Percentiles rank a stretch among this genome's conserved stretches.
These are phyloP conservation scores for Drosophila rellima DNA, from an alignment of 2,888 invertebrate species.

Conservation along the genomic window DNA sequence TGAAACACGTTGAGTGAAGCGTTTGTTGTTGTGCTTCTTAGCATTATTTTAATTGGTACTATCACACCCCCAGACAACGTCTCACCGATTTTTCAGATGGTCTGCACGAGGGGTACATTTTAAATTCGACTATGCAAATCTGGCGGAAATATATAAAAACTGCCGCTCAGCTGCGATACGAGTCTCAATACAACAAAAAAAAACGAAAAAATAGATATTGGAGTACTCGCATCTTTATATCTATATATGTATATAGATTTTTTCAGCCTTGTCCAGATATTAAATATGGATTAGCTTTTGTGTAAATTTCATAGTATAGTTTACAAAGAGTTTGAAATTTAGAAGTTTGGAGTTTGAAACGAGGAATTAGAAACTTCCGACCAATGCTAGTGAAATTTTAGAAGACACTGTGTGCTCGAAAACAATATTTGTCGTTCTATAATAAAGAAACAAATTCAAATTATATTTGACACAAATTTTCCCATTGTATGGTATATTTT, in stretches of 20 bases:
- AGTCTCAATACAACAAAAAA: not conserved
- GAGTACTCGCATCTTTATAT: slow-evolving; percentile 1
- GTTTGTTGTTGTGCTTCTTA: slow-evolving; percentile 25
- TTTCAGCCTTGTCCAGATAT: not conserved
- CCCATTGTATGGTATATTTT: too few relatives aligned
- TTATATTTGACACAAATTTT: too few relatives aligned
- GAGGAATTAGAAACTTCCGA: too few relatives aligned
- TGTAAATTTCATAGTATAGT: not conserved
- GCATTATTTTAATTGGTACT: slow-evolving; percentile 43
- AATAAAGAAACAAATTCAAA: too few relatives aligned
- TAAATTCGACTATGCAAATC: slow-evolving; percentile 72
- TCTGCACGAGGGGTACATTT: slow-evolving; percentile 16
- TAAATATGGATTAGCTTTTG: not conserved
- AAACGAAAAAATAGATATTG: slow-evolving; percentile 7
- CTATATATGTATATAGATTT: slow-evolving; percentile 3
- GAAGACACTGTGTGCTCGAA: too few relatives aligned
- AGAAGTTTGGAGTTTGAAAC: too few relatives aligned
- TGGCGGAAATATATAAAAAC: slow-evolving; percentile 70
- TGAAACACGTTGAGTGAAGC: slow-evolving; percentile 16
- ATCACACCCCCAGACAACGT: slow-evolving; percentile 5
- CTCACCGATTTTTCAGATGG: slow-evolving; percentile 11
- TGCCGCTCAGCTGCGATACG: slow-evolving; percentile 36
- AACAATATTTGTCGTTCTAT: too few relatives aligned
- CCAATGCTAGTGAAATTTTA: too few relatives aligned
- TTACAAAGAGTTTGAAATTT: too few relatives aligned